Evolutionary conservation across 2,113 vertebrate species (phyloP).

Genomic region (Cyphomyrus plagiostoma): DNA sequence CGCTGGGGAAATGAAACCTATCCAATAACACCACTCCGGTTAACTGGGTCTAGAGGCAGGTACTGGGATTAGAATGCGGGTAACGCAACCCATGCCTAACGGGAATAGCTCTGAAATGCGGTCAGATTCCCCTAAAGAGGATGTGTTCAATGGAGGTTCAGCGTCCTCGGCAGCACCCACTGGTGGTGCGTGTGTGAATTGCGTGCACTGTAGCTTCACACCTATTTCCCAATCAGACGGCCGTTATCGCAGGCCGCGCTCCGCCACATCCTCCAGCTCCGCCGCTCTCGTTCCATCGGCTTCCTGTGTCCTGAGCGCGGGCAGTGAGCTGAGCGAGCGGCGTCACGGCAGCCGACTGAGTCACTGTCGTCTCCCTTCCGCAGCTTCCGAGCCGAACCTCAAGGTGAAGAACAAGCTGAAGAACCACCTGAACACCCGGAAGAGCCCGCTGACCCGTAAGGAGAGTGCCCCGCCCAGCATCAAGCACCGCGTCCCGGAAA

Average conservation of each 20-base stretch:
- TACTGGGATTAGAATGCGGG: background rate
- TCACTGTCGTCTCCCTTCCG: rapidly evolving
- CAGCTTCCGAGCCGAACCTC: conserved; percentile 87
- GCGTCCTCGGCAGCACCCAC: background rate
- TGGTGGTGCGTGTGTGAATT: background rate
- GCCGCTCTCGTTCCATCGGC: background rate
- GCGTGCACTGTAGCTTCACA: background rate
- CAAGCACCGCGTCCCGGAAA: conserved; percentile 70
- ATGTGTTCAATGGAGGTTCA: background rate
- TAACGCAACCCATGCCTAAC: background rate
- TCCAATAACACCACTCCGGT: background rate
- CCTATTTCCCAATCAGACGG: background rate
- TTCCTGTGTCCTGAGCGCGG: background rate
- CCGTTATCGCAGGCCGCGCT: background rate
- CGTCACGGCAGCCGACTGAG: background rate
- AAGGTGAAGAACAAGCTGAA: conserved; percentile 86
- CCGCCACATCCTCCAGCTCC: conserved; percentile 7
- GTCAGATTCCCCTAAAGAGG: background rate
- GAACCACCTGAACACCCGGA: conserved; percentile 81
- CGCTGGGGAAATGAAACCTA: background rate
- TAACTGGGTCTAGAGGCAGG: background rate
- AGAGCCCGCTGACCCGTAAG: conserved; percentile 82
- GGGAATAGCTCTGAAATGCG: background rate
- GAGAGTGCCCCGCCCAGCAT: conserved; percentile 84
- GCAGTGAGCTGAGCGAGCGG: background rate